phyloP scores from a whole-genome alignment of 2,113 vertebrate species.

The Campylorhamphus procurvoides region DNA sequence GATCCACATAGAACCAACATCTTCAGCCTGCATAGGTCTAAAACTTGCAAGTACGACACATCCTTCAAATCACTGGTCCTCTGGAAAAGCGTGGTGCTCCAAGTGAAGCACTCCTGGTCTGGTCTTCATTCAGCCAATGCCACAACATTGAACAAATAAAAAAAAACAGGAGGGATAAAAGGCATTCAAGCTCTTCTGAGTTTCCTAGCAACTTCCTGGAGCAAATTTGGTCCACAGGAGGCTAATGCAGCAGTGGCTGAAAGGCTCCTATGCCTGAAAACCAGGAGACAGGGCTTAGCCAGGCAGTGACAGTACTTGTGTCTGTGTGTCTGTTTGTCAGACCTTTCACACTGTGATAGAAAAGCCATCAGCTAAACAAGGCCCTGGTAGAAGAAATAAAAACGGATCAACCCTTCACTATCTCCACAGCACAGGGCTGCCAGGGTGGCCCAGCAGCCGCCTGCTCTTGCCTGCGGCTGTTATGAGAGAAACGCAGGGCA shows the following conservation, averaged over 20 bases:
- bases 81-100: rapidly evolving
- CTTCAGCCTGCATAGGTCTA: neutral
- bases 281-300: neutral
- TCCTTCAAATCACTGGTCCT: neutral
- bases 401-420: neutral
- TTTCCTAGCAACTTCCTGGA: constrained; percentile 20
- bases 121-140: neutral
- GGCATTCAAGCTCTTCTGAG: neutral
- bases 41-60: neutral
- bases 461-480: rapidly evolving
- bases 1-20: neutral
- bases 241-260: neutral
- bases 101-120: neutral
- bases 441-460: neutral
- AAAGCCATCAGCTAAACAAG: neutral
- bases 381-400: neutral
- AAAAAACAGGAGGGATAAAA: neutral
- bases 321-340: neutral
- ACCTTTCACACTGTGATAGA: neutral
- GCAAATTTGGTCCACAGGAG: neutral
- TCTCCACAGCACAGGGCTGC: neutral
- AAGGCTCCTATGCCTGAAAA: neutral
- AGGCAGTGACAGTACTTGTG: neutral
- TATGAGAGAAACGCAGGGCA: neutral
- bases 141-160: neutral